Base-by-base conservation (phyloP, 2,113 vertebrate genomes). In the Vulpes lagopus region DNA sequence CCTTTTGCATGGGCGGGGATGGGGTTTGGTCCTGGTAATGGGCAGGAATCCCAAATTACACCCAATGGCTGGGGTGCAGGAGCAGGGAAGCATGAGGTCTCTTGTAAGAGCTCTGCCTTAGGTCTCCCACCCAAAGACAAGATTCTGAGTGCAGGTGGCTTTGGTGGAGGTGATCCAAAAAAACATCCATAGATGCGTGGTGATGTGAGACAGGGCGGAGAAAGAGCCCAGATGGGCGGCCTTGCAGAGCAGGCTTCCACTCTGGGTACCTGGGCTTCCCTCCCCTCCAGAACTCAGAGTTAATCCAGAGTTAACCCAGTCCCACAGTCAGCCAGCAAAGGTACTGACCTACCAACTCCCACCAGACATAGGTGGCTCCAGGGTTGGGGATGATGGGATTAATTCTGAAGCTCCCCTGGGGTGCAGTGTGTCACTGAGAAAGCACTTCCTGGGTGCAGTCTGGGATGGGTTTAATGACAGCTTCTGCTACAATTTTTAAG, bases 31-130 rank as follows among this genome's bases (percentile, higher is more conserved):
- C 43, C 43, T 4, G 6, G 43, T 7, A 43, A 43, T 43, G 43
- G 32, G 23, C 14, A 55, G 85, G 60, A 49, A 12, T 11, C 5
- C 57, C 30, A 11, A 62, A 7, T n/a, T 6, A 57, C 8, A 14
- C 25, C 0, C 35, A 53, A 17, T 8, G 49, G 38, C 10, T 35
- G 11, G 5, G 3, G 23, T 3, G 0, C 25, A 9, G 27, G 12
- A 30, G 8, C 19, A 51, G 81, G 35, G 51, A 3, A 23, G 14
- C 49, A 3, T 4, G 0, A 20, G 23, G 12, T 38, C 27, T 79
- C 59, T 49, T 12, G 67, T 11, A 23, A 38, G 43, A 60, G 17
- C 23, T 35, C 74, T 10, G 4, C 11, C 51, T 6, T 53, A 84
- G 3, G 25, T 43, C 67, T 69, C 35, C 25, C 2, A 57, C 55